A percentile compares a stretch with the other conserved stretches of the same genome.
Evolutionary conservation across 2,797 vertebrate genomes (phyloP).

Genomic region (Tokudaia tokunoshimensis): DNA sequence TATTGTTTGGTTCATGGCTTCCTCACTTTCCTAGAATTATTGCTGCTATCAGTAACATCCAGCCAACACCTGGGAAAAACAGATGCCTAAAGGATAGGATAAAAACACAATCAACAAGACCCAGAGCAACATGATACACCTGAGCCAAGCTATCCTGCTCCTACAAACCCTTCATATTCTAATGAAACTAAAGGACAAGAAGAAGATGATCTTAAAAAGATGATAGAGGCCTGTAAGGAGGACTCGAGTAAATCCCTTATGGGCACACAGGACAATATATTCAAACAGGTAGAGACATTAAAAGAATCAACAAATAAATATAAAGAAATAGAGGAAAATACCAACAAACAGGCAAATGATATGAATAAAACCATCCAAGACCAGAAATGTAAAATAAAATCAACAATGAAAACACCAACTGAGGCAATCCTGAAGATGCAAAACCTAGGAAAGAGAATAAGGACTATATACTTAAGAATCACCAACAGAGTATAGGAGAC

Average conservation of each 20-base stretch:
- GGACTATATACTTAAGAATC: background rate
- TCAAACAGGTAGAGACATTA: background rate
- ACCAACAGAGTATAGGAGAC: background rate
- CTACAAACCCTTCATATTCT: background rate
- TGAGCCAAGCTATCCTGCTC: background rate
- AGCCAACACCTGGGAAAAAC: background rate
- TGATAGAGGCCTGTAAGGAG: background rate
- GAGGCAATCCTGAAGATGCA: background rate
- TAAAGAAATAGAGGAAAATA: background rate
- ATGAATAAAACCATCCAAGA: background rate
- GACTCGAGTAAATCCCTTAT: background rate
- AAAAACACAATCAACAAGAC: background rate
- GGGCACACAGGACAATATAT: background rate
- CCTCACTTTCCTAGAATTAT: background rate
- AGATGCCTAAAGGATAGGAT: background rate
- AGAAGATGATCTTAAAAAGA: background rate
- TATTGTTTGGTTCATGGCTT: background rate
- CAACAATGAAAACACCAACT: background rate
- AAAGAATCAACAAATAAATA: background rate
- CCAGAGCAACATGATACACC: background rate
- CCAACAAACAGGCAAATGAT: background rate
- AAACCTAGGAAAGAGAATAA: background rate
- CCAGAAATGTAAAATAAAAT: background rate
- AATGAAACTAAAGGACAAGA: background rate
- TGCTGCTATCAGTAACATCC: background rate